Conservation (phyloP, 1,140 invertebrate species). For the Formica exsecta region DNA sequence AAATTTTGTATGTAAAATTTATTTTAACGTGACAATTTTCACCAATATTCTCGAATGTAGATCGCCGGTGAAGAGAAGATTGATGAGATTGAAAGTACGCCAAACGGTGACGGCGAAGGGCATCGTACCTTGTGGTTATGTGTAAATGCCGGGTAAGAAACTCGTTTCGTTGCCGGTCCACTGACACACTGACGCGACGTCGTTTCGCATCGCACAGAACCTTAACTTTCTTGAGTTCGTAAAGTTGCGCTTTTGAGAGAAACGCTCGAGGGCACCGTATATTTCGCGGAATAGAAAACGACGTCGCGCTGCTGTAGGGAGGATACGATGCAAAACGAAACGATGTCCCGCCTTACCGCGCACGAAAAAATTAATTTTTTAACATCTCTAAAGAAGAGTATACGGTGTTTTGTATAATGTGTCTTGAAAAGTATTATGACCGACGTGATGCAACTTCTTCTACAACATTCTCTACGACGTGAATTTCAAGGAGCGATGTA, state of each 20-base stretch:
- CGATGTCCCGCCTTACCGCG: constrained; percentile 33
- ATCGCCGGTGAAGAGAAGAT: not conserved
- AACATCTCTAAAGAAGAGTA: constrained; percentile 45
- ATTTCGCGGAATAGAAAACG: constrained; percentile 56
- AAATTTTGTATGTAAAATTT: not conserved
- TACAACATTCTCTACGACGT: not conserved
- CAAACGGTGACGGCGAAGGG: constrained; percentile 52
- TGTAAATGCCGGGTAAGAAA: constrained; percentile 71
- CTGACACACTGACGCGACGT: constrained; percentile 77
- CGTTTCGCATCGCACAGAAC: constrained; percentile 40
- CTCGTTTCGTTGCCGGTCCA: constrained; percentile 73
- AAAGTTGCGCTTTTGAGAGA: constrained; percentile 63
- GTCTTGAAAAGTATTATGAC: constrained; percentile 35
- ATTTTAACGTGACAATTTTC: not conserved
- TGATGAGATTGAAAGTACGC: constrained; percentile 23
- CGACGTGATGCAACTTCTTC: constrained; percentile 32
- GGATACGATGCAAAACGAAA: constrained; percentile 39
- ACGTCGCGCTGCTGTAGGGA: constrained; percentile 3
- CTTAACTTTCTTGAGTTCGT: constrained; percentile 73
- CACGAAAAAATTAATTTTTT: constrained; percentile 58
- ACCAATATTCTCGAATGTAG: not conserved
- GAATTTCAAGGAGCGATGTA: constrained; percentile 27
- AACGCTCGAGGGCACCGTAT: constrained; percentile 51
- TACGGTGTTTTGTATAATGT: constrained; percentile 32
- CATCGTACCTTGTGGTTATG: constrained; percentile 49